Evolutionary conservation across 2,113 vertebrate genomes (phyloP), one percentile per base, ranked within the genome.

Genomic region (Brachyhypopomus gauderio): DNA sequence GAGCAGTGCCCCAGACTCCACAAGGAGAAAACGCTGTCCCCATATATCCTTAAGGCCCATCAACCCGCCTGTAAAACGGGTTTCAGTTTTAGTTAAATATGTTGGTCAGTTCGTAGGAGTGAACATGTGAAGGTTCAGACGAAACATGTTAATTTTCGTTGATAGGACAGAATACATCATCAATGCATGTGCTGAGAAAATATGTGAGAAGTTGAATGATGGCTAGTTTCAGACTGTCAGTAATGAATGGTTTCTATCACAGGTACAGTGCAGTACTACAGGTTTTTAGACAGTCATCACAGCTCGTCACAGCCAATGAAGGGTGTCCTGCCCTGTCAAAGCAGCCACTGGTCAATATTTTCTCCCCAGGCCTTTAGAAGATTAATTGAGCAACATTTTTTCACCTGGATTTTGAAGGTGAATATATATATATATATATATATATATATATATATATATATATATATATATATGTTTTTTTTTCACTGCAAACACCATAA

Each of bases 1-100:
- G 84, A 30, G 77, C 67, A 79, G 78, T 83, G 85, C 86, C 85
- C 83, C 82, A 72, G 82, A 85, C 84, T 82, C 86, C 72, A 78
- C 36, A 41, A 86, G 83, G 83, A 86, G 86, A 78, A 88, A 79
- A 83, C 71, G 77, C 56, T 62, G 71, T 81, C 70, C 79, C 76
- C 75, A 78, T 62, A 73, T 76, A 79, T 76, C 67, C 38, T 58
- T 62, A 78, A 74, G 78, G 82, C 56, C 62, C 36, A 58, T 63
- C 72, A 16, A 23, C 59, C 30, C 1, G 30, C 66, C 82, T 69
- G 72, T 79, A 60, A 78, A 77, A 34, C 67, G 77, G 55, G 73
- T 82, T 84, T 84, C 30, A 66, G 30, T 82, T 86, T 81, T 41
- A 41, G 70, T 71, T 73, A 72, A 41, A 58, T 25, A 84, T 23